These are phyloP conservation scores for Bombus haemorrhoidalis DNA, from an alignment of 1,140 invertebrate genomes.

Conservation along the genomic window DNA sequence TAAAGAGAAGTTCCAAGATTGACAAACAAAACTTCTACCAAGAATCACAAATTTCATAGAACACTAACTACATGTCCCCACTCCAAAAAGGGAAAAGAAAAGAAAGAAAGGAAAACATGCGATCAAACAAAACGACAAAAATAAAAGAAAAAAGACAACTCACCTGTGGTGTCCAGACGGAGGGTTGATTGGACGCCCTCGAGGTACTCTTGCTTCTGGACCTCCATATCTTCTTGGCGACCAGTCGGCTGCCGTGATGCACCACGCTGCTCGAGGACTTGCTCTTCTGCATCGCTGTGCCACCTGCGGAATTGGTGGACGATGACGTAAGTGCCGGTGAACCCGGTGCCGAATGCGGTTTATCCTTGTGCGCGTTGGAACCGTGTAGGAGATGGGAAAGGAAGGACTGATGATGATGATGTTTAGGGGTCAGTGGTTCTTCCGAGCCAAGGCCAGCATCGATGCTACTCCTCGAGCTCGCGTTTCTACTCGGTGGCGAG, in stretches of 20 bases:
- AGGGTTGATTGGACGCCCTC: conserved; percentile 82
- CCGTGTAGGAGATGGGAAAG: conserved; percentile 86
- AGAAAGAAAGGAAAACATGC: neutral
- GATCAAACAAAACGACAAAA: neutral
- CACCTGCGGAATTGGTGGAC: conserved; percentile 81
- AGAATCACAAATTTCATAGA: too few species aligned
- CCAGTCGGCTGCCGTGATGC: conserved; percentile 87
- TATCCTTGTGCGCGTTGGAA: conserved; percentile 82
- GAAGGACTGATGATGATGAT: conserved; percentile 85
- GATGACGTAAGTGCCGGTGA: conserved; percentile 81
- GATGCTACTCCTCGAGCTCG: conserved; percentile 84
- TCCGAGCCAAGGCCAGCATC: conserved; percentile 82
- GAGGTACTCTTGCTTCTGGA: conserved; percentile 91
- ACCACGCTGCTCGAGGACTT: conserved; percentile 93
- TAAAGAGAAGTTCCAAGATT: too few species aligned
- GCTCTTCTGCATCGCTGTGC: conserved; percentile 92
- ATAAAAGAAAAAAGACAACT: conserved; percentile 61
- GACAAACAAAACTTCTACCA: too few species aligned
- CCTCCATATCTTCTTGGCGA: conserved; percentile 92
- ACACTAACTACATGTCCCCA: accelerated
- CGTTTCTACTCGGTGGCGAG: conserved; percentile 79
- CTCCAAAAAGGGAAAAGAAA: neutral
- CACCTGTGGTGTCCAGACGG: conserved; percentile 92
- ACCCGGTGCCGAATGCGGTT: conserved; percentile 80
- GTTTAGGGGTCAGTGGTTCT: conserved; percentile 82